phyloP scores from a whole-genome alignment of 2,797 vertebrate genomes.

The Intellagama lesueurii region DNA sequence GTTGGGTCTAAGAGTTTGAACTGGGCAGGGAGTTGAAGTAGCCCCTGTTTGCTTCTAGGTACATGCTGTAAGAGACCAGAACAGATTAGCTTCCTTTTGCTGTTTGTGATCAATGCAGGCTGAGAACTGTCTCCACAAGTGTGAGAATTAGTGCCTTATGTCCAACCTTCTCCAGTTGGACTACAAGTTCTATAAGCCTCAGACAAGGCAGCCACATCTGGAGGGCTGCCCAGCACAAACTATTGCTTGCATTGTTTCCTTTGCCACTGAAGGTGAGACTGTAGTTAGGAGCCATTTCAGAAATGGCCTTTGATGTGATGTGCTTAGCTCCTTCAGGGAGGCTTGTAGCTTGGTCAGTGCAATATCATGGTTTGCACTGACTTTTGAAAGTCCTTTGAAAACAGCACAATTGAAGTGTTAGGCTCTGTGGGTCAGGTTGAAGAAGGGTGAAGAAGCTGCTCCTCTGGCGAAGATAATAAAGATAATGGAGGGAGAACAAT shows the following conservation, averaged over 20 bases:
- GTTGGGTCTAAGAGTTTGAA: conserved; percentile 64
- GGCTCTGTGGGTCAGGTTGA: not conserved
- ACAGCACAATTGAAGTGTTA: conserved; percentile 36
- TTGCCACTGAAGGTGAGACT: conserved; percentile 57
- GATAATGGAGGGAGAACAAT: conserved; percentile 11
- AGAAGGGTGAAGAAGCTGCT: not conserved
- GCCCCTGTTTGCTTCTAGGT: not conserved
- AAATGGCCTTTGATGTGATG: conserved; percentile 55
- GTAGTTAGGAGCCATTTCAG: conserved; percentile 70
- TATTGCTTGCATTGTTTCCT: conserved; percentile 50
- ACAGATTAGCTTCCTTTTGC: not conserved
- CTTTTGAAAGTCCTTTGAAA: not conserved
- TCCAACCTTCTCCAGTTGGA: not conserved
- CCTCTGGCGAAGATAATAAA: not conserved
- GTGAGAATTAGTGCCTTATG: conserved; percentile 42
- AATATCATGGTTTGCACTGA: not conserved
- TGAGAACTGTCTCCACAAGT: conserved; percentile 8
- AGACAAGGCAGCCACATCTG: not conserved
- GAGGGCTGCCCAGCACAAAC: conserved; percentile 32
- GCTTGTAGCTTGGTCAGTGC: conserved; percentile 34
- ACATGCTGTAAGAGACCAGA: too few species aligned
- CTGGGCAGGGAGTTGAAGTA: conserved; percentile 59
- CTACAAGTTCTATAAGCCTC: not conserved
- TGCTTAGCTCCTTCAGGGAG: conserved; percentile 28
- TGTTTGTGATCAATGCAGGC: not conserved